Base-by-base conservation (phyloP, 64 coral and sea anemone species). In the Hydrozoanthus tunicans region DNA sequence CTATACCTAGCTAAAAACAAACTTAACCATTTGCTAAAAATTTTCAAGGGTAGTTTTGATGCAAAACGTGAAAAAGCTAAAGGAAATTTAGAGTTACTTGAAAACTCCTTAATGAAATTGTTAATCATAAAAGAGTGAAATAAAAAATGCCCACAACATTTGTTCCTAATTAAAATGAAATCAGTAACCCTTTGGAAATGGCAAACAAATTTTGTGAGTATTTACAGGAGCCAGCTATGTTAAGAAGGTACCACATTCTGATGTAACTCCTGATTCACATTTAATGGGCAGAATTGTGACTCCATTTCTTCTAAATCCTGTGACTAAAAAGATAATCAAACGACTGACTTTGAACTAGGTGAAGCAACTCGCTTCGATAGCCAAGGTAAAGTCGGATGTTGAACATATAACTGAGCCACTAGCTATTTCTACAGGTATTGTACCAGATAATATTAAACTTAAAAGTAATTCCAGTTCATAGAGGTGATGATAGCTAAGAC, bases 191-290 rank as follows among this genome's bases (percentile, higher is more conserved):
- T 24, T 25, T 72, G 6, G 17, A 56, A 11, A 91, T 82, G 26
- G 90, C 90, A 25, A 82, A 82, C 43, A 82, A 62, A 70, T 91
- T 91, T 56, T 72, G 25, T 59, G 78, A 82, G 20, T 91, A 32
- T 53, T 91, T 91, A 9, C 82, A 59, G 90, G 64, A 5, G 78
- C 79, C 6, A 91, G 57, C 55, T 70, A 81, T 60, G 90, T 79
- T 1, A 73, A 91, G 9, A 91, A 91, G 32, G 13, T 91, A 81
- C 79, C 79, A 81, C 56, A 59, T 60, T 25, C 78, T 59, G 59
- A 43, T 62, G 79, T 77, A 17, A 32, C 73, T 20, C 86, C 26
- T 53, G 26, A 77, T 14, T 17, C n/a, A 14, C 78, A 77, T 89
- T 63, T 89, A 9, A 77, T 9, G 20, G 5, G 12, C 12, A 90